Conservation (phyloP, 2,113 vertebrate genomes). For the Ptychochromis oligacanthus region DNA sequence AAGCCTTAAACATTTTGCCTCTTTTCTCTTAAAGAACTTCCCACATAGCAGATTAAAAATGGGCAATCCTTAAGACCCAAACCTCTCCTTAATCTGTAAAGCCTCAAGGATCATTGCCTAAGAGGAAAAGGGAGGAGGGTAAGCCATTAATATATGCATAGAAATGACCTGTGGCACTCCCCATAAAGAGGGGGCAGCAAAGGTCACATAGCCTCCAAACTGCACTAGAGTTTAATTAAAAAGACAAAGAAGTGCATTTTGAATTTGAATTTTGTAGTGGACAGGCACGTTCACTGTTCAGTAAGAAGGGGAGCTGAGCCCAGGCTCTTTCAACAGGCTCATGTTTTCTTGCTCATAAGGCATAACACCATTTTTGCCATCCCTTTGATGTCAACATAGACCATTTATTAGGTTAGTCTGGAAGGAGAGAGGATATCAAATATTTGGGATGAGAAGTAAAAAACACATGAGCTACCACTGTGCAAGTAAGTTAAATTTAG, state of each 20-base stretch:
- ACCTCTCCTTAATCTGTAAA: conserved; percentile 73
- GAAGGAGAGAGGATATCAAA: conserved; percentile 72
- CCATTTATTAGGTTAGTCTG: conserved; percentile 79
- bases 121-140: conserved; percentile 47
- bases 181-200: conserved; percentile 72
- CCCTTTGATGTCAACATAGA: conserved; percentile 78
- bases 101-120: conserved; percentile 64
- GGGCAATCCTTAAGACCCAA: conserved; percentile 40
- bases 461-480: conserved; percentile 38
- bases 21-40: conserved; percentile 43
- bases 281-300: conserved; percentile 60
- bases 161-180: conserved; percentile 76
- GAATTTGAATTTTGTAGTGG: conserved; percentile 54
- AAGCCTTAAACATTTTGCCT: conserved; percentile 27
- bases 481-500: conserved; percentile 56
- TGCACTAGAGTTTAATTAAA: conserved; percentile 81
- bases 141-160: conserved; percentile 80
- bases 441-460: conserved; percentile 47
- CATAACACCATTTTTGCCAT: conserved; percentile 61
- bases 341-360: conserved; percentile 62
- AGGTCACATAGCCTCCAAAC: conserved; percentile 81
- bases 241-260: conserved; percentile 77
- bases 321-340: conserved; percentile 41
- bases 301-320: conserved; percentile 40
- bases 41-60: conserved; percentile 54